Percentiles rank a stretch among this genome's conserved stretches.
phyloP scores from a whole-genome alignment of 2,888 invertebrate species.

The Laothoe populi region DNA sequence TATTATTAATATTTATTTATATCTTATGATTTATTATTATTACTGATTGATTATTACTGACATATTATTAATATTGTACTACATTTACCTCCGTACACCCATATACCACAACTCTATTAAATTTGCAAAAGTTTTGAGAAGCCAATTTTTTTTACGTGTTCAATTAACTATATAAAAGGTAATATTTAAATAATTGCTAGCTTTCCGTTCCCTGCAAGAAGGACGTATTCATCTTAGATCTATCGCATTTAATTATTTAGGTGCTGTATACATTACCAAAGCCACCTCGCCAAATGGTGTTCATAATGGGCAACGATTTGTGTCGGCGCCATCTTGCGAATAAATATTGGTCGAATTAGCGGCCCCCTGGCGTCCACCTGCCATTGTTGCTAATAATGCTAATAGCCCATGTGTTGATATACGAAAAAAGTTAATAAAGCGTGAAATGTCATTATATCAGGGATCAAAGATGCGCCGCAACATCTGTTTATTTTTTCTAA shows the following conservation, averaged over 20 bases:
- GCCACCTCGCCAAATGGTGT: conserved; percentile 74
- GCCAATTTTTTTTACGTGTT: no score
- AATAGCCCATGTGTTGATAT: conserved; percentile 60
- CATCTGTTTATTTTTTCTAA: conserved; percentile 39
- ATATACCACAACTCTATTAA: no score
- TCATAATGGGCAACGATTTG: conserved; percentile 71
- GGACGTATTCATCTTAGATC: not conserved
- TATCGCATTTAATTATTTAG: conserved; percentile 10
- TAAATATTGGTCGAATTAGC: conserved; percentile 82
- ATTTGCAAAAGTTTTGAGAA: no score
- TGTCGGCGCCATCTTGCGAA: conserved; percentile 75
- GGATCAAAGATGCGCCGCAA: conserved; percentile 50
- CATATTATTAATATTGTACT: no score
- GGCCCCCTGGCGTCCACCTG: conserved; percentile 73
- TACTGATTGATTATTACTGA: no score
- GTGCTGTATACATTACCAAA: conserved; percentile 59
- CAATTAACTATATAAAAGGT: no score
- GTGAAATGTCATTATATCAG: conserved; percentile 68
- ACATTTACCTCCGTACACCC: no score
- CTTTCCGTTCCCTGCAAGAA: not conserved
- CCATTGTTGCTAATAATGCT: conserved; percentile 56
- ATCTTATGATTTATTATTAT: no score
- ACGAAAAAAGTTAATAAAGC: conserved; percentile 50
- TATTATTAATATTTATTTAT: no score
- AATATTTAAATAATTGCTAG: not conserved